Evolutionary conservation across 2,888 invertebrate species (phyloP), one percentile per base, ranked within the genome.

Genomic region (Actias luna): DNA sequence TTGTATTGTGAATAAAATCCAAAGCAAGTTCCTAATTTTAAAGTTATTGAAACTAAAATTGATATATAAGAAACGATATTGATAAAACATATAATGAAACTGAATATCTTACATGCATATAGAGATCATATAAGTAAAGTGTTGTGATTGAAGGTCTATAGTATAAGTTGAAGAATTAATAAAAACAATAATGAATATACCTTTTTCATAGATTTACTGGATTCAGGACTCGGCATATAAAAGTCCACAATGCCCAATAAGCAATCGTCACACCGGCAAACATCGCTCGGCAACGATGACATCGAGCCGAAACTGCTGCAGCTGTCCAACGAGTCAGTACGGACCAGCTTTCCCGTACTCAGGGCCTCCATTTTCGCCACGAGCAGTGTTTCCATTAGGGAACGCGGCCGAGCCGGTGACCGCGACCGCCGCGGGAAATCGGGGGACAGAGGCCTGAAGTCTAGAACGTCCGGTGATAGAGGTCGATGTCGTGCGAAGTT

Each of bases 241-340:
- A 95, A 93, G 89, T 97, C 97, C 70, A 95, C 96, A 69, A 97
- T 97, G 5, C 96, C 97, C 70, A 97, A 93, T 66, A 97, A 88
- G 75, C 97, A 97, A 84, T 97, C 97, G 81, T 97, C 97, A 82
- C 97, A 97, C 67, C 95, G 93, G 84, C 97, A 97, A 70, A 96
- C 95, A 78, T 96, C 96, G 83, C 95, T 95, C 7, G 94, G 92
- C 68, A 94, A 76, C 8, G 96, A 96, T 64, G 95, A 94, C 80
- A 93, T 92, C 0, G 96, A 96, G 22, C 95, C 94, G 63, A 95
- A 92, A 63, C 96, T 96, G 82, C 96, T 95, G 72, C 94, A 94
- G 69, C 95, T 95, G 81, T 97, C 97, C 84, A 96, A 93, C 8
- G 97, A 96, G 76, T 97, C 96, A 29, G 96, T 95, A 71, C 97